These are phyloP conservation scores for Heliconius hortense DNA, from an alignment of 2,888 invertebrate genomes.

Conservation along the genomic window DNA sequence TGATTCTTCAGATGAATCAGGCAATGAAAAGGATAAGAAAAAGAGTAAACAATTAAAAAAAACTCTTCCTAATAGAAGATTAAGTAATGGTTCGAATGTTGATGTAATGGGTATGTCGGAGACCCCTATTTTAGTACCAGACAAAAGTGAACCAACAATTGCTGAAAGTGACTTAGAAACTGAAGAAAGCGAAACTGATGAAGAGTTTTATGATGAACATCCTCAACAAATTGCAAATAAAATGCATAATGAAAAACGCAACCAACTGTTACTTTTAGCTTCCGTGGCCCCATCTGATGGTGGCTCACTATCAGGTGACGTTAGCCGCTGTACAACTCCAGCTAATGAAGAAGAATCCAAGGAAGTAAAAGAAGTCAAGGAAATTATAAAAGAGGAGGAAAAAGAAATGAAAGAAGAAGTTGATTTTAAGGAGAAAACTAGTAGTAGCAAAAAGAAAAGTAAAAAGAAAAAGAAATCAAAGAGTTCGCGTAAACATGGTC, in stretches of 20 bases:
- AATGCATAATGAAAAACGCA: slow-evolving; percentile 87
- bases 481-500: slow-evolving; percentile 73
- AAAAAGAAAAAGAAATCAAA: slow-evolving; percentile 84
- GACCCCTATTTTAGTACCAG: slow-evolving; percentile 70
- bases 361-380: slow-evolving; percentile 77
- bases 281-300: slow-evolving; percentile 84
- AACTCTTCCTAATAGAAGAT: slow-evolving; percentile 62
- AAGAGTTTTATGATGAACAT: slow-evolving; percentile 93
- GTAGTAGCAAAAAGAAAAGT: slow-evolving; percentile 85
- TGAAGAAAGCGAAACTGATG: slow-evolving; percentile 92
- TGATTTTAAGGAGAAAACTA: slow-evolving; percentile 76
- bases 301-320: slow-evolving; percentile 81
- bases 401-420: slow-evolving; percentile 67
- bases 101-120: slow-evolving; percentile 80
- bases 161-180: slow-evolving; percentile 93
- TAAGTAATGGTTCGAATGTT: slow-evolving; percentile 77
- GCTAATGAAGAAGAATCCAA: slow-evolving; percentile 76
- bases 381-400: slow-evolving; percentile 77
- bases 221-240: slow-evolving; percentile 89
- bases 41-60: slow-evolving; percentile 70
- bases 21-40: slow-evolving; percentile 71
- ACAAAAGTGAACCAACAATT: slow-evolving; percentile 83
- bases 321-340: slow-evolving; percentile 85
- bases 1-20: slow-evolving; percentile 72
- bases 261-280: slow-evolving; percentile 84